Percentiles rank a stretch among this genome's conserved stretches.
phyloP scores from a whole-genome alignment of 1,140 invertebrate species.

The Atta cephalotes region DNA sequence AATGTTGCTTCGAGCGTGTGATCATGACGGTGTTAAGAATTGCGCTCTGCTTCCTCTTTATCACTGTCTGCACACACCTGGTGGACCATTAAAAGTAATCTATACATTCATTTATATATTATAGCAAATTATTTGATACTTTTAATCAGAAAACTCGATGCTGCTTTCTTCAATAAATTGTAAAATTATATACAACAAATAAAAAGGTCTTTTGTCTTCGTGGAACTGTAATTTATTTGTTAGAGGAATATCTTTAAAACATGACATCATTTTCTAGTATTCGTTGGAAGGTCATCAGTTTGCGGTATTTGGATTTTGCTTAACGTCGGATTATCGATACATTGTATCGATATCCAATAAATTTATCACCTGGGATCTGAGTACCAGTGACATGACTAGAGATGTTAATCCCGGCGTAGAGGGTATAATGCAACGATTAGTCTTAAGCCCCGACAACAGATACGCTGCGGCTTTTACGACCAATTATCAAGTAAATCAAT shows the following conservation, averaged over 20 bases:
- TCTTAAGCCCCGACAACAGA: constrained; percentile 98
- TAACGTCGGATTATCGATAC: constrained; percentile 97
- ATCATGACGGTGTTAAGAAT: constrained; percentile 93
- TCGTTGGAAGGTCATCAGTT: constrained; percentile 99
- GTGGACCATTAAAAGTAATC: constrained; percentile 96
- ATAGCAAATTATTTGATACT: not conserved
- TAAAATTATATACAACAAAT: constrained; percentile 11
- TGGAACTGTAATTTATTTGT: not conserved
- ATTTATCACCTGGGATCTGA: constrained; percentile 99
- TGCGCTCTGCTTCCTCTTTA: constrained; percentile 97
- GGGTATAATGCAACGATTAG: constrained; percentile 97
- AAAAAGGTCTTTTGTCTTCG: not conserved
- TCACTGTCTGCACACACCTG: constrained; percentile 98
- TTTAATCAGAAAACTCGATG: not conserved
- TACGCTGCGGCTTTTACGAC: constrained; percentile 98
- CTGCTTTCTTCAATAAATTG: not conserved
- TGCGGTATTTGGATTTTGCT: constrained; percentile 97
- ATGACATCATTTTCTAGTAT: constrained; percentile 89
- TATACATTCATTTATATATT: not conserved
- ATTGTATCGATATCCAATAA: constrained; percentile 98
- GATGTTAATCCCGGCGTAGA: constrained; percentile 97
- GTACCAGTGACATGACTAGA: constrained; percentile 96
- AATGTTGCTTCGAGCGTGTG: constrained; percentile 95
- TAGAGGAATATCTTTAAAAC: constrained; percentile 1
- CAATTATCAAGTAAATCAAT: constrained; percentile 93